A percentile compares a stretch with the other conserved stretches of the same genome.
phyloP scores from a whole-genome alignment of 1,140 invertebrate species.

The Condylostylus longicornis region DNA sequence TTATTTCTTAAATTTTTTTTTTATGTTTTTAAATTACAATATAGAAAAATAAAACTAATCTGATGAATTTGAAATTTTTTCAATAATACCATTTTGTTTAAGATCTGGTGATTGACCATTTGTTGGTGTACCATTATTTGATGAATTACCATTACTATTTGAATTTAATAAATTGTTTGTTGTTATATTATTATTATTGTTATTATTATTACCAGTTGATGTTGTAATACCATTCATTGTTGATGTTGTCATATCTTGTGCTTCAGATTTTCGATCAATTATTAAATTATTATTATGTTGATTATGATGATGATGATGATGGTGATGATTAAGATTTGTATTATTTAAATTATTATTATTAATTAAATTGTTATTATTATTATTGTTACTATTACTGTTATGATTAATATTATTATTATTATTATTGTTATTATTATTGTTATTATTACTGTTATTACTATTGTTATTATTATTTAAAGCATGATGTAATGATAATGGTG shows the following conservation, averaged over 20 bases:
- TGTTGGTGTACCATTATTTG: too few relatives aligned
- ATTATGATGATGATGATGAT: not conserved
- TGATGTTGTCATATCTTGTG: slow-evolving; percentile 27
- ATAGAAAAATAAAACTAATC: too few relatives aligned
- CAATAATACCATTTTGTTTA: too few relatives aligned
- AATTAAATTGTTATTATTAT: too few relatives aligned
- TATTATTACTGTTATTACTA: slow-evolving; percentile 11
- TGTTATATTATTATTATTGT: slow-evolving; percentile 1
- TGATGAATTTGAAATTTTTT: too few relatives aligned
- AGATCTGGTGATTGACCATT: too few relatives aligned
- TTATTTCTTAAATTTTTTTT: too few relatives aligned
- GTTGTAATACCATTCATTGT: slow-evolving; percentile 25
- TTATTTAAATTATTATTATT: slow-evolving; percentile 5
- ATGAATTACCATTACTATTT: too few relatives aligned
- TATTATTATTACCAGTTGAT: slow-evolving; percentile 24
- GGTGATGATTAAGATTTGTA: slow-evolving; percentile 11
- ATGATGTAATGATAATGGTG: slow-evolving; percentile 33
- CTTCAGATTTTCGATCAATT: slow-evolving; percentile 21
- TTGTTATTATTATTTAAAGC: slow-evolving; percentile 10
- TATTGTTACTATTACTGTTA: not conserved
- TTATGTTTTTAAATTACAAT: too few relatives aligned
- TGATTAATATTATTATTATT: too few relatives aligned
- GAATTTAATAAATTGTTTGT: too few relatives aligned
- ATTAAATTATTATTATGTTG: slow-evolving; percentile 15
- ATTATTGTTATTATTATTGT: slow-evolving; percentile 4